Base-by-base conservation (phyloP, 2,888 invertebrate genomes). In the Metacarcinus magister region DNA sequence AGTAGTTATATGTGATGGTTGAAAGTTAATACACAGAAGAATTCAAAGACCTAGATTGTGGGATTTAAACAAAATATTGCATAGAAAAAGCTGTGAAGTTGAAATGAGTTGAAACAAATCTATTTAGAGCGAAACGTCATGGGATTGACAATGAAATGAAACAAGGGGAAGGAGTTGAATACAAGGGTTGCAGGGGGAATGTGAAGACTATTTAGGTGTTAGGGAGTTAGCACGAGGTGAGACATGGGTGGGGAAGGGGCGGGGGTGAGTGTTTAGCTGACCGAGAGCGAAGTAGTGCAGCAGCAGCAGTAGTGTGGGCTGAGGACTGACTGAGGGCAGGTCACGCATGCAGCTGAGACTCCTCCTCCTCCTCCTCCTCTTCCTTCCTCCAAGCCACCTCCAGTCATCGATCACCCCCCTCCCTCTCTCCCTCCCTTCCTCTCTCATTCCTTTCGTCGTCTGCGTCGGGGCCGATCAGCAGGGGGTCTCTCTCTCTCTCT, bases 271-370 rank as follows among this genome's bases (percentile, higher is more conserved):
- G n/a, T 13, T 13, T 16, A 4, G 92, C 32, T 44, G 46, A 44
- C 32, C 44, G 92, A 92, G 48, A 48, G 92, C 44, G 92, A 48
- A 92, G 67, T 1, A 90, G 90, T 32, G 90, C 3, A 54, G 67
- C n/a, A 32, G 90, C 44, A 90, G 90, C 44, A 90, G 90, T 23
- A 90, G 90, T 90, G 90, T 39, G 39, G 32, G 90, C 44, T 19
- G 90, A 43, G 44, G n/a, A 43, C 19, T 19, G 19, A 90, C 43
- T 90, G 44, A 44, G 19, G 44, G 32, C 44, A 90, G 5, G 13
- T 16, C 43, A 43, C 39, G 90, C 44, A 90, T 23, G n/a, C 67
- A 19, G 67, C 67, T 5, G 67, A 13, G 19, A 19, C 67, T 67
- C 67, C 67, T 16, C 67, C 67, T 16, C 67, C 67, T 23, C n/a